These are phyloP conservation scores for Luscinia luscinia DNA, from an alignment of 2,797 vertebrate species.

Conservation along the genomic window DNA sequence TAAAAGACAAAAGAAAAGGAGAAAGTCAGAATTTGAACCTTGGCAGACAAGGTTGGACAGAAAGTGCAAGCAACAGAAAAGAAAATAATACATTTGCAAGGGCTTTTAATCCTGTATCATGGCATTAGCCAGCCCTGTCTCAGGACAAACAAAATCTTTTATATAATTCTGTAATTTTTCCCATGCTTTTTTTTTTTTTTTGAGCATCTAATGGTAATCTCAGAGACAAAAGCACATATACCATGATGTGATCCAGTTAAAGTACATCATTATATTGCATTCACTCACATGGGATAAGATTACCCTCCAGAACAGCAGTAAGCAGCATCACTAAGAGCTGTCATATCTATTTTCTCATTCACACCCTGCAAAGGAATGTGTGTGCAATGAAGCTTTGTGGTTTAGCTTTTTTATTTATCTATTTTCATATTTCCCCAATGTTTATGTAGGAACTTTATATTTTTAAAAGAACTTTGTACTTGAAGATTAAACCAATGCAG, in stretches of 20 bases:
- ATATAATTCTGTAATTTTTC: neutral
- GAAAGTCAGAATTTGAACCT: neutral
- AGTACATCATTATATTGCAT: neutral
- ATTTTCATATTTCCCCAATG: neutral
- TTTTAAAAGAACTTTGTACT: neutral
- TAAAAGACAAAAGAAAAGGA: neutral
- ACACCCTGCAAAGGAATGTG: neutral
- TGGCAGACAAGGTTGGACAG: neutral
- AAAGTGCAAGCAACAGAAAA: neutral
- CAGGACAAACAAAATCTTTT: neutral
- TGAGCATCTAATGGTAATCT: neutral
- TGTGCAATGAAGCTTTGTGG: neutral
- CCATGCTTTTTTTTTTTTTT: neutral
- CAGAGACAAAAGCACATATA: neutral
- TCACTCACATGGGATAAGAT: neutral
- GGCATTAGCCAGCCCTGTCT: neutral
- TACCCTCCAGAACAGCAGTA: slow-evolving; percentile 4
- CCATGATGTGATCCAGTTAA: neutral
- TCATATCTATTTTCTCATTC: slow-evolving; percentile 18
- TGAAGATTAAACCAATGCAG: neutral
- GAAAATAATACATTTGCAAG: neutral
- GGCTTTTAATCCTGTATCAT: neutral
- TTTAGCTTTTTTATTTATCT: neutral
- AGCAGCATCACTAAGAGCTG: slow-evolving; percentile 1
- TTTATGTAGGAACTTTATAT: neutral